These are phyloP conservation scores for Porites lobata DNA, from an alignment of 92 coral and sea anemone genomes.

Conservation along the genomic window DNA sequence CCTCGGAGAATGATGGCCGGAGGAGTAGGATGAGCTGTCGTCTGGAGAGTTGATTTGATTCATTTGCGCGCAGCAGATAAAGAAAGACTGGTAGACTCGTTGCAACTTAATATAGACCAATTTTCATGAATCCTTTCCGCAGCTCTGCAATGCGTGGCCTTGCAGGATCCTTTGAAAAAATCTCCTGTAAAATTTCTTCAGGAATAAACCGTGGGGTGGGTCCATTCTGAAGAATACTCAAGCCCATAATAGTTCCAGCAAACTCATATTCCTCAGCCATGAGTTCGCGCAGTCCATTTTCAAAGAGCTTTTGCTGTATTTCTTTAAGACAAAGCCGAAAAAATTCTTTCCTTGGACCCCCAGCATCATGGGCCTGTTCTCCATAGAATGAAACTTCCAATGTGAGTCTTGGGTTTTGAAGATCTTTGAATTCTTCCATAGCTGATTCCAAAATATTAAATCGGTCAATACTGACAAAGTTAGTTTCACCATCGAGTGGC, in stretches of 20 bases:
- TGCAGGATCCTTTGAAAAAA: conserved; percentile 22
- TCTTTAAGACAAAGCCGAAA: conserved; percentile 59
- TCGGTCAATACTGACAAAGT: conserved; percentile 56
- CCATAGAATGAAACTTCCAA: conserved; percentile 74
- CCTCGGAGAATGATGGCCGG: conserved; percentile 61
- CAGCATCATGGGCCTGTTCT: conserved; percentile 67
- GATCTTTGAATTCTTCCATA: conserved; percentile 45
- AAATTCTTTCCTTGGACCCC: conserved; percentile 78
- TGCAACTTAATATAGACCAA: conserved; percentile 47
- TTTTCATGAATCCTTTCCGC: conserved; percentile 47
- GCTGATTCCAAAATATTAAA: conserved; percentile 45
- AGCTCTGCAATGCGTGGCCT: conserved; percentile 43
- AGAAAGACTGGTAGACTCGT: conserved; percentile 33
- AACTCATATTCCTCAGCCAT: conserved; percentile 57
- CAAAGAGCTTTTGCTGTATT: conserved; percentile 52
- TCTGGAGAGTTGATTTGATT: conserved; percentile 24
- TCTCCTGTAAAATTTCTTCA: conserved; percentile 64
- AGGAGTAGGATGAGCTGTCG: conserved; percentile 54
- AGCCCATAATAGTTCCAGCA: conserved; percentile 61
- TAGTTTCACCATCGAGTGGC: conserved; percentile 63
- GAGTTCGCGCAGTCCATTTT: conserved; percentile 58
- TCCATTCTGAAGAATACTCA: conserved; percentile 81
- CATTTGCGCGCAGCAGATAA: conserved; percentile 58
- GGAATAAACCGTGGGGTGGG: conserved; percentile 66
- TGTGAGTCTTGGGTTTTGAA: conserved; percentile 48